Evolutionary conservation across 2,797 vertebrate species (phyloP).

Genomic region (Chiloscyllium punctatum): DNA sequence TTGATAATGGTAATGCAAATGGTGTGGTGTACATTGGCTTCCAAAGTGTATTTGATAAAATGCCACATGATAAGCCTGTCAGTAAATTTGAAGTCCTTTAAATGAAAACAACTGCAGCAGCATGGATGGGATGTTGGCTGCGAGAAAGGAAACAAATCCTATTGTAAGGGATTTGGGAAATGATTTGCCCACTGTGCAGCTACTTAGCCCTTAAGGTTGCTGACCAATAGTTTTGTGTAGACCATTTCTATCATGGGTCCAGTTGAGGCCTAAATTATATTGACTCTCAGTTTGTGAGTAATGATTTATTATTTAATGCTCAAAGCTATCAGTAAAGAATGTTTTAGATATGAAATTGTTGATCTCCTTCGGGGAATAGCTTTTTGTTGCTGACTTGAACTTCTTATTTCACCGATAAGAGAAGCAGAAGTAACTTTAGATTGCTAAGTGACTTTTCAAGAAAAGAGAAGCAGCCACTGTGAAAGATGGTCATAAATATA

Average conservation of each 20-base stretch:
- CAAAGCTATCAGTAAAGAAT: background rate
- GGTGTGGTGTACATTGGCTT: too few species aligned
- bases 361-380: background rate
- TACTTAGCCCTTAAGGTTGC: background rate
- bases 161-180: background rate
- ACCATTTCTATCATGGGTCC: background rate
- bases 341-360: background rate
- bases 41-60: too few species aligned
- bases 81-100: too few species aligned
- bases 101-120: too few species aligned
- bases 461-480: background rate
- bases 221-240: background rate
- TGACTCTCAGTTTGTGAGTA: background rate
- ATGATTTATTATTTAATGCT: slow-evolving; percentile 22
- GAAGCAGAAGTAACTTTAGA: background rate
- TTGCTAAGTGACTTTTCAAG: slow-evolving; percentile 27
- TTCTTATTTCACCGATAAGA: background rate
- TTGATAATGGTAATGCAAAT: too few species aligned
- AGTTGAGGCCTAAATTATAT: background rate
- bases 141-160: background rate
- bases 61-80: too few species aligned
- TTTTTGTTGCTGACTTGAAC: background rate
- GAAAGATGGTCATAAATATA: background rate
- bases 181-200: background rate
- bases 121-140: too few species aligned